Base-by-base conservation (phyloP, 2,888 invertebrate species). In the Dasypolia templi region DNA sequence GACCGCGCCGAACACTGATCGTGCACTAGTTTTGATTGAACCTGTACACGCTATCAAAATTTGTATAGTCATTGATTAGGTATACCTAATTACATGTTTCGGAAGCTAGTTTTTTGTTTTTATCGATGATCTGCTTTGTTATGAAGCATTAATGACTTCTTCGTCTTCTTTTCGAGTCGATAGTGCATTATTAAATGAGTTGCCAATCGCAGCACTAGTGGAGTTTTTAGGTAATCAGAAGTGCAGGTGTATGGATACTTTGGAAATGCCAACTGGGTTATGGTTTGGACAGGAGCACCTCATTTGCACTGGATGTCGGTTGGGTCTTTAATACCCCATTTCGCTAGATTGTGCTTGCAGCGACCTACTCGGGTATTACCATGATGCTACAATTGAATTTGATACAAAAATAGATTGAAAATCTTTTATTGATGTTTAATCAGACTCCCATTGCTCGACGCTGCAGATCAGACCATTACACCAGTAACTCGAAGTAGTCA, bases 1-100 rank as follows among this genome's bases (percentile, higher is more conserved):
- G 86, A 87, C 75, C 22, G 83, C 81, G 49, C 84, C 53, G 70
- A 68, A 61, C 77, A 64, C 51, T 72, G 61, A 72, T 83, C 85
- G 79, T 81, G 83, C 79, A 83, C 87, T 66, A 68, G 65, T 77
- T 86, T 76, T 75, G 51, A 79, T 75, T 70, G 51, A 64, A 63
- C 46, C 42, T 67, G 53, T 67, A 72, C 73, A 81, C 69, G 62
- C 61, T 77, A 70, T 71, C 65, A 59, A 72, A 35, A 55, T 73
- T 66, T 72, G 69, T 58, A 70, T 61, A 79, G 70, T 61, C 69
- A 78, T 82, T 46, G n/a, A 64, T 64, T 82, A n/a, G n/a, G n/a
- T n/a, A n/a, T n/a, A 59, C 70, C 5, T 39, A 53, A 67, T 70
- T 70, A 42, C 22, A 51, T 46, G 51, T 68, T 66, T 46, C n/a